Base-by-base conservation (phyloP, 2,888 invertebrate species). In the Panorpa germanica region DNA sequence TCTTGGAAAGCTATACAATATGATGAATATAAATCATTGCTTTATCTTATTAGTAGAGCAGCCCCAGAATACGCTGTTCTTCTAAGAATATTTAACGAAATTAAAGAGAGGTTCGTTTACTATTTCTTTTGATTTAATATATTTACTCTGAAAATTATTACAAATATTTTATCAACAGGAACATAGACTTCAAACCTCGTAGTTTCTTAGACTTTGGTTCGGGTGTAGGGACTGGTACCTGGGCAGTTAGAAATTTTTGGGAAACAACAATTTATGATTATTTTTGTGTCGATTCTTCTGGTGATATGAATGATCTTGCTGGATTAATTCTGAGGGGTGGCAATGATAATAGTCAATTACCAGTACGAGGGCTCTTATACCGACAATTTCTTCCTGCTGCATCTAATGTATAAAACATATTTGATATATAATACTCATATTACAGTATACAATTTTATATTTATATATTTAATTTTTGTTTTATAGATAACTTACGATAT, bases 151-250 rank as follows among this genome's bases (percentile, higher is more conserved):
- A n/a, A n/a, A n/a, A n/a, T n/a, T n/a, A n/a, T n/a, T n/a, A n/a
- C n/a, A n/a, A n/a, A n/a, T n/a, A n/a, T n/a, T n/a, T n/a, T n/a
- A n/a, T n/a, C n/a, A n/a, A n/a, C n/a, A 58, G 70, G 30, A 61
- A 75, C 46, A 58, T 62, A 1, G 49, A 65, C 11, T 93, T 80
- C 47, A 58, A 59, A 34, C 93, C 93, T 0, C 56, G 63, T 34
- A 65, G 67, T 29, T 64, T 86, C 39, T 78, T 91, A 41, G 91
- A 95, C 55, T 88, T 83, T 51, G 95, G 93, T 1, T 83, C 90
- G 4, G 95, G 95, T 1, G 55, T 83, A 4, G 91, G 90, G 1
- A 77, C 82, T 1, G 80, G 71, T 0, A 68, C 73, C 31, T 90
- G 90, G 90, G 91, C 83, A 0, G 69, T 74, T 1, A 70, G 72